Percentiles rank a stretch among this genome's conserved stretches.
Evolutionary conservation across 2,888 invertebrate species (phyloP).

Genomic region (Agonopterix subpropinquella): DNA sequence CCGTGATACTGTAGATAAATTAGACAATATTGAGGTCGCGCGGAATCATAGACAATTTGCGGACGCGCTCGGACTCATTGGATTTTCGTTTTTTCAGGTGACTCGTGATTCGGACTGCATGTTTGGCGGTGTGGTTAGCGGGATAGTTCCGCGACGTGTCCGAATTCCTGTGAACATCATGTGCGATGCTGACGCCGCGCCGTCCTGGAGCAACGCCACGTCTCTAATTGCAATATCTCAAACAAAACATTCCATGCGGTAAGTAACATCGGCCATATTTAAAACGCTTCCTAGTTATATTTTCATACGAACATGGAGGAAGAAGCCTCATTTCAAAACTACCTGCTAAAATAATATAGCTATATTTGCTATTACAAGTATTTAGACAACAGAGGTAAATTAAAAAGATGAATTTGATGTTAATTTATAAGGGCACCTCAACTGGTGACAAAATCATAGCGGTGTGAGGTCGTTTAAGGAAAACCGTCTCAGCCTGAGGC

Average conservation of each 20-base stretch:
- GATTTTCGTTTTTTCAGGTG: constrained; percentile 27
- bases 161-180: constrained; percentile 31
- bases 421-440: neutral
- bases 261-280: constrained; percentile 28
- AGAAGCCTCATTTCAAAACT: no score
- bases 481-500: constrained; percentile 19
- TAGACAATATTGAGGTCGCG: constrained; percentile 1
- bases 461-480: constrained; percentile 3
- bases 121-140: constrained; percentile 22
- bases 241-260: constrained; percentile 37
- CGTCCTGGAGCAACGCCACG: constrained; percentile 24
- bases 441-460: no score
- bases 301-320: no score
- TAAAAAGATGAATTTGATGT: no score
- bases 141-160: constrained; percentile 26
- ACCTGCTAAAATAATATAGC: no score
- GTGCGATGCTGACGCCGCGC: constrained; percentile 29
- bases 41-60: neutral
- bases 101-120: constrained; percentile 23
- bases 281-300: no score
- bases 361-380: no score
- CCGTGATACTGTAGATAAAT: constrained; percentile 12
- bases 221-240: constrained; percentile 55
- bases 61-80: constrained; percentile 8
- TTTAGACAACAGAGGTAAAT: no score